phyloP scores from a whole-genome alignment of 2,113 vertebrate species.

The Ariopsis seemanni region DNA sequence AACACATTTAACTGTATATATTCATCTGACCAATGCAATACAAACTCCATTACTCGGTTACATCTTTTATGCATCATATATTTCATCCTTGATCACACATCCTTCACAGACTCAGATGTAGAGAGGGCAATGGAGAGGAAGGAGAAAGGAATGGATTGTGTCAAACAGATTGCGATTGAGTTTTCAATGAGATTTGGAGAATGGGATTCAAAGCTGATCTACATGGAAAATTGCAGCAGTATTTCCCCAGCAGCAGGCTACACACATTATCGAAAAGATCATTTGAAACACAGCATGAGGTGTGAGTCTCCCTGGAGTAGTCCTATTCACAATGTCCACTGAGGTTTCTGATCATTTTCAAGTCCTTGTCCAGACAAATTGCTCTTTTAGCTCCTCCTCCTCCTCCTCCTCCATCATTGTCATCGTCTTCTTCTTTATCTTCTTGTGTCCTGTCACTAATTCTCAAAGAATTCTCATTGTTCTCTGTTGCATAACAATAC shows the following conservation, averaged over 20 bases:
- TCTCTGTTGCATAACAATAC: not conserved
- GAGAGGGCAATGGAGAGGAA: not conserved
- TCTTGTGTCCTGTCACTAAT: not conserved
- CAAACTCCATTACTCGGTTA: not conserved
- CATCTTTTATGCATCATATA: conserved; percentile 1
- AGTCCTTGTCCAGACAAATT: not conserved
- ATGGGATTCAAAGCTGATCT: conserved; percentile 10
- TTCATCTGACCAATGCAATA: not conserved
- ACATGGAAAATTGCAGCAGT: conserved; percentile 6
- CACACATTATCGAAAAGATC: conserved; percentile 25
- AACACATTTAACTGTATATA: not conserved
- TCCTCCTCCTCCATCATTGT: not conserved
- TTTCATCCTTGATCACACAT: not conserved
- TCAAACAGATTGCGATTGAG: not conserved
- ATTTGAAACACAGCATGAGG: conserved; percentile 25
- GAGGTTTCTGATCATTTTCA: conserved; percentile 3
- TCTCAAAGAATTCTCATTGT: not conserved
- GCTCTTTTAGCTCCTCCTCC: not conserved
- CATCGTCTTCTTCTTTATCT: not conserved
- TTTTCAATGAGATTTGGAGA: not conserved
- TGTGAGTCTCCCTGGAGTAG: not conserved
- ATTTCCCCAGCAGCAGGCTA: not conserved
- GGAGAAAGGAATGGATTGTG: not conserved
- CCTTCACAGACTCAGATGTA: not conserved
- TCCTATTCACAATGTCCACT: not conserved